Conservation (phyloP, 2,113 vertebrate genomes). For the Megalops atlanticus region DNA sequence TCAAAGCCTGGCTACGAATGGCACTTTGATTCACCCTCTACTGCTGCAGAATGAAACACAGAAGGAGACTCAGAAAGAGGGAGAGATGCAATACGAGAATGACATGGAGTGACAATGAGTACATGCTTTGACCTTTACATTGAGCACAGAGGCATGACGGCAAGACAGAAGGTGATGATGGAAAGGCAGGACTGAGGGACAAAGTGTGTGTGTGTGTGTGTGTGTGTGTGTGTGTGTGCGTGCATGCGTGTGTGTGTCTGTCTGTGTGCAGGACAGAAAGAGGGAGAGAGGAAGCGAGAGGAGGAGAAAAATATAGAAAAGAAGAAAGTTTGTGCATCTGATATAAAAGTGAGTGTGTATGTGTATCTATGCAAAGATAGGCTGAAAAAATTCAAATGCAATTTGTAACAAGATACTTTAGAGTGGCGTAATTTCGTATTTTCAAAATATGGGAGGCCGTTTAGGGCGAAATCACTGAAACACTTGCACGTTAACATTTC, state of each 20-base stretch:
- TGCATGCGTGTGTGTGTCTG: background rate
- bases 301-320: constrained; percentile 18
- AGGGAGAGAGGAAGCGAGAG: background rate
- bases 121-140: constrained; percentile 76
- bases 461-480: no score
- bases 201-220: constrained; percentile 21
- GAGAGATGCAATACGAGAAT: constrained; percentile 58
- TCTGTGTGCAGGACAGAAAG: background rate
- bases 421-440: no score
- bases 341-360: no score
- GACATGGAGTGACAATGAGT: constrained; percentile 78
- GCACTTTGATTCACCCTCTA: constrained; percentile 64
- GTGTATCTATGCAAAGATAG: no score
- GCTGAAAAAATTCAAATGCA: no score
- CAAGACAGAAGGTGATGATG: constrained; percentile 67
- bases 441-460: no score
- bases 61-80: constrained; percentile 32
- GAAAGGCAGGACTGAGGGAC: constrained; percentile 45
- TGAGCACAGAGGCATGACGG: constrained; percentile 73
- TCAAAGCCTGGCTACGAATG: constrained; percentile 63
- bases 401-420: no score
- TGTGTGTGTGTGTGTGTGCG: background rate
- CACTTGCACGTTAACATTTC: no score
- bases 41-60: constrained; percentile 47
- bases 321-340: no score